Base-by-base conservation (phyloP, 2,797 vertebrate genomes). In the Sebastolobus alascanus region DNA sequence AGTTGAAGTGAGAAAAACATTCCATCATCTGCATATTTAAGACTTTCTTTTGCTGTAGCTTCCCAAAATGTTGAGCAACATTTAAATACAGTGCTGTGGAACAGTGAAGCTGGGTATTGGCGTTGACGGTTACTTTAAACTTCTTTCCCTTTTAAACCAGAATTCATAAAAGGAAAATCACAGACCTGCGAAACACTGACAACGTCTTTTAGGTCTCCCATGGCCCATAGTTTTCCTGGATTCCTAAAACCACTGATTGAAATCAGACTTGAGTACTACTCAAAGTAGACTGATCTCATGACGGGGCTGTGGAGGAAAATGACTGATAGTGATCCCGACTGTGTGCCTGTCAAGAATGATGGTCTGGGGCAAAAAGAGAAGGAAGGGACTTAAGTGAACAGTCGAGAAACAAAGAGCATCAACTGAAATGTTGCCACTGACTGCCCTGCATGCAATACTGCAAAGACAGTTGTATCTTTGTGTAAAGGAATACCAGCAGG, bases 341-440 rank as follows among this genome's bases (percentile, higher is more conserved):
- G 69, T 79, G 77, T 66, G 68, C 68, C 87, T 92, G 91, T 95
- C 89, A 93, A 75, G 83, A 94, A 82, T 82, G 82, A 84, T 72
- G 71, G 75, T 92, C 91, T 94, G 84, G 81, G 89, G 86, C 60
- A 90, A 85, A 93, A 90, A 91, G 71, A 91, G 78, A 93, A 87
- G 73, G 84, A 91, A 80, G 77, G 75, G 68, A 89, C 68, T 87
- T 59, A n/a, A 73, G 66, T 93, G 74, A 91, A 83, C 69, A 85
- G 33, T 56, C 82, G 75, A 20, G 65, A 77, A 80, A 90, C 70
- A 74, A 73, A 73, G 60, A 80, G 74, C 66, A 81, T 82, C 75
- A 79, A 79, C 68, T 75, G 75, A 82, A 85, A 77, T 58, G 31
- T 77, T 74, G 73, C 84, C 76, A 73, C 82, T n/a, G 81, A 82